A percentile compares a stretch with the other conserved stretches of the same genome.
phyloP scores from a whole-genome alignment of 2,888 invertebrate genomes.

The Acronicta leporina region DNA sequence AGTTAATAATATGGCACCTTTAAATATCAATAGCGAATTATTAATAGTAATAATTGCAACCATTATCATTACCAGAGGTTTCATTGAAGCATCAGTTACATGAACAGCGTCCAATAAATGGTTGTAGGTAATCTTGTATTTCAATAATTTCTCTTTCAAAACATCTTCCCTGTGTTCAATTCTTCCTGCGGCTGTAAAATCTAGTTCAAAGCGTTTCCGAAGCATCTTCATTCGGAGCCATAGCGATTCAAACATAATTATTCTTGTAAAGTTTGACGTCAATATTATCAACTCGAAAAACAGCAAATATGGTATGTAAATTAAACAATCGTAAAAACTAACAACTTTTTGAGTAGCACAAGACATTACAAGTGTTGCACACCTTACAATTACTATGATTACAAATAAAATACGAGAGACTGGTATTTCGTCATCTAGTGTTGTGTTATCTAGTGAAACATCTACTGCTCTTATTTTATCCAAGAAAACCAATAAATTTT shows the following conservation, averaged over 20 bases:
- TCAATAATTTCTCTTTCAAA: background rate
- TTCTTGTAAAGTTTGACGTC: background rate
- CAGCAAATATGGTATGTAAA: background rate
- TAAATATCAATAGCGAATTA: too few relatives aligned
- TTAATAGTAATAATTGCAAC: too few relatives aligned
- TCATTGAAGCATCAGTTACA: background rate
- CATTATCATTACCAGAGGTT: constrained; percentile 1
- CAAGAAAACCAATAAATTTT: background rate
- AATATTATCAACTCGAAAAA: background rate
- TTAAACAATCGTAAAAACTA: background rate
- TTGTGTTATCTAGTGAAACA: background rate
- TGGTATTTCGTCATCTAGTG: background rate
- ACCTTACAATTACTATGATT: background rate
- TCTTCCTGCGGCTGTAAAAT: background rate
- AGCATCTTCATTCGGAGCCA: background rate
- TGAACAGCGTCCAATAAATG: background rate
- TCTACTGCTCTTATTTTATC: background rate
- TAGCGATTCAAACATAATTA: constrained; percentile 8
- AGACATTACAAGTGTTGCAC: background rate
- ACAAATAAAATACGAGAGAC: background rate
- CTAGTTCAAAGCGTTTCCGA: background rate
- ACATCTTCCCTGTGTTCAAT: background rate
- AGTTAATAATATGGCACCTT: too few relatives aligned
- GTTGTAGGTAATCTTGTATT: constrained; percentile 2
- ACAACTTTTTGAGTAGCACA: background rate